Conservation (phyloP, 2,113 vertebrate genomes). For the Columba livia region DNA sequence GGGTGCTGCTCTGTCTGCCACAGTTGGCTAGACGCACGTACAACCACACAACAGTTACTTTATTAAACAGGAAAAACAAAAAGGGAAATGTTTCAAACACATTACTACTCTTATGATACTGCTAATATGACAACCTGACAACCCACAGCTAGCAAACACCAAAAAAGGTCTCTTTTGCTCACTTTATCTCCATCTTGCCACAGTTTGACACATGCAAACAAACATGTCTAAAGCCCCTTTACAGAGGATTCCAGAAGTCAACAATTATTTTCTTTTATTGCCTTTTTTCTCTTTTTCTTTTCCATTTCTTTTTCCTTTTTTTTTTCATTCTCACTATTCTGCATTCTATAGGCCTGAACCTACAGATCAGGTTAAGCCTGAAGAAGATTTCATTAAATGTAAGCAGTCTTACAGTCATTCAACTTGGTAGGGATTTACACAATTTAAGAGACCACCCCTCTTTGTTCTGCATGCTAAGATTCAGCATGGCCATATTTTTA, state of each 20-base stretch:
- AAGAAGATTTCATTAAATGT: background rate
- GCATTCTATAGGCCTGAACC: background rate
- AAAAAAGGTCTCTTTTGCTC: background rate
- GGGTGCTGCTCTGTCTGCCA: background rate
- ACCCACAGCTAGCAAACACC: background rate
- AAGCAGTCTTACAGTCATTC: background rate
- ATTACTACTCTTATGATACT: background rate
- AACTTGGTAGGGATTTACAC: background rate
- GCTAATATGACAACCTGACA: background rate
- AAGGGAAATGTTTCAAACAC: background rate
- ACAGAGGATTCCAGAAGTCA: background rate
- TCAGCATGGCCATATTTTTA: constrained; percentile 29
- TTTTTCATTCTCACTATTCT: background rate
- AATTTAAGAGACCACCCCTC: constrained; percentile 29
- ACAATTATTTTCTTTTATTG: background rate
- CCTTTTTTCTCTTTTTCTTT: background rate
- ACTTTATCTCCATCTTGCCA: background rate
- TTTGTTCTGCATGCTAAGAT: constrained; percentile 11
- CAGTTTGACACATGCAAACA: background rate
- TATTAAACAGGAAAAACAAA: background rate
- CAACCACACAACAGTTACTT: background rate
- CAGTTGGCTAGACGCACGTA: background rate
- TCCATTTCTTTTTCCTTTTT: too few species aligned
- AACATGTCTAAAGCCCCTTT: background rate
- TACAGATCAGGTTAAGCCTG: background rate